Base-by-base conservation (phyloP, 2,113 vertebrate species). In the Lophius piscatorius region DNA sequence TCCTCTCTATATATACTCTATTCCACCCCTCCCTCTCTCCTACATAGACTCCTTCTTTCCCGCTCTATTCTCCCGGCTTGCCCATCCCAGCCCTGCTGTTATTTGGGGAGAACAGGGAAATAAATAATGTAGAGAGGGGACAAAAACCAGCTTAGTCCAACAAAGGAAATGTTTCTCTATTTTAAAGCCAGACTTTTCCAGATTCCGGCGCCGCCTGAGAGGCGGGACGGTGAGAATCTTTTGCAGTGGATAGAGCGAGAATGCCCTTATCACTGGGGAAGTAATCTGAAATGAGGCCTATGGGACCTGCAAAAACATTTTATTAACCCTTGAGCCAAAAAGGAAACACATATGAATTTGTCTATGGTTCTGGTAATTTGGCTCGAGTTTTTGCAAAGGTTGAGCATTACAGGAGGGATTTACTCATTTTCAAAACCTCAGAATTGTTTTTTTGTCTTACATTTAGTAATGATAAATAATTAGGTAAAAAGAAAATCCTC, bases 81-180 rank as follows among this genome's bases (percentile, higher is more conserved):
- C 29, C 67, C 62, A 51, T 68, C 54, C 58, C 56, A 23, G 28
- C 40, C 54, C 71, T 41, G 65, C 74, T 78, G 74, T 82, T 82
- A 87, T 88, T 89, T 72, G 76, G 73, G 63, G 63, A 70, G 77
- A 83, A 85, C 74, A 88, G 78, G 65, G 16, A 87, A 84, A 86
- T 85, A 85, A 89, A 83, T 74, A 85, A 77, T 82, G 80, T 85
- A 66, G 71, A 75, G 36, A 23, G 35, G 70, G 81, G 56, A 85
- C 71, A 83, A 78, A 70, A 76, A 81, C 34, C n/a, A 65, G 65
- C 66, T 89, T 86, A 84, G 51, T 57, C 35, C 62, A 79, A 84
- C 82, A 90, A 89, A 76, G 63, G 63, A 64, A 72, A 42, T 81
- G 72, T 80, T 81, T 79, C 71, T 39, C 64, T 68, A 73, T 79